These are phyloP conservation scores for Tragelaphus strepsiceros DNA, from an alignment of 2,113 vertebrate species.

Conservation along the genomic window DNA sequence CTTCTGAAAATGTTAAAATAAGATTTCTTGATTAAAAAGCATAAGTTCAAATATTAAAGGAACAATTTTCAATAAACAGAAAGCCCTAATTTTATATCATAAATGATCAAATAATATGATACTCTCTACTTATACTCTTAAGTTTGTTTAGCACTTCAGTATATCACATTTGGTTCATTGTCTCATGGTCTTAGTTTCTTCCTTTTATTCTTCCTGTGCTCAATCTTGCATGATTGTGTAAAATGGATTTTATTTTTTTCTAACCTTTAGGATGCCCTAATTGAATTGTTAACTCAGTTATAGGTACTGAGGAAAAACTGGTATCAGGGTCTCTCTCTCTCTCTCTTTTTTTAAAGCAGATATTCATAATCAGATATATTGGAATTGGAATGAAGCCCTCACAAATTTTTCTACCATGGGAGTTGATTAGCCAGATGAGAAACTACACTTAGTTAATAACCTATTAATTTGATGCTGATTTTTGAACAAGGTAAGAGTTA, in stretches of 20 bases:
- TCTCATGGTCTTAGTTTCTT: neutral
- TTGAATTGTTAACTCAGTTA: neutral
- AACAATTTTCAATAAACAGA: too few relatives aligned
- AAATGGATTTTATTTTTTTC: neutral
- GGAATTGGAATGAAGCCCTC: too few relatives aligned
- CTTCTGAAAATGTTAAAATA: conserved; percentile 25
- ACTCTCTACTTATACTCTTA: neutral
- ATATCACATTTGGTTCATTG: neutral
- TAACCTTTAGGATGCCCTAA: neutral
- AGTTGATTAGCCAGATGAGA: too few relatives aligned
- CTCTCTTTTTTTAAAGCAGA: neutral
- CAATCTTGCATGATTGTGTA: neutral
- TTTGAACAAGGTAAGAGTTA: too few relatives aligned
- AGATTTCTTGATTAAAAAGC: neutral
- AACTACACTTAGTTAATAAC: too few relatives aligned
- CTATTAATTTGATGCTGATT: too few relatives aligned
- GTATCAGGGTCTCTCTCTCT: neutral
- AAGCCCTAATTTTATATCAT: neutral
- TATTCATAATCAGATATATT: too few relatives aligned
- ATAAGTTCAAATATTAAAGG: neutral
- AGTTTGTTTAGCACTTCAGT: neutral
- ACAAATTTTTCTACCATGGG: too few relatives aligned
- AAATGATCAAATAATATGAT: neutral
- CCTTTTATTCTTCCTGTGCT: neutral
- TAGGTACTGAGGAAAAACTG: neutral